Evolutionary conservation across 2,888 invertebrate genomes (phyloP).

Genomic region (Pyrochroa serraticornis): DNA sequence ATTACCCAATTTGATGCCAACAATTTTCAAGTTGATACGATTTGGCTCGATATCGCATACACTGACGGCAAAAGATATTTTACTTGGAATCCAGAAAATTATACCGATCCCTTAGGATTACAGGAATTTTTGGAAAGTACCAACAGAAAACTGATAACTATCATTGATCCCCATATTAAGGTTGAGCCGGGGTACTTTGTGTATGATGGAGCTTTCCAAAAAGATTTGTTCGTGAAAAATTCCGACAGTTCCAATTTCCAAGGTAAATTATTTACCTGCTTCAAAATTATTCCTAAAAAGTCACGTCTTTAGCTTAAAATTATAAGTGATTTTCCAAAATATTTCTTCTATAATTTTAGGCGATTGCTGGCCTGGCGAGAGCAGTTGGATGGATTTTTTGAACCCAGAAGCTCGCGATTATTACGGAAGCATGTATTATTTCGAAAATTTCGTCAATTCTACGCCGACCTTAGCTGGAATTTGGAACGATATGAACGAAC

Average conservation of each 20-base stretch:
- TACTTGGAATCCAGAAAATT: constrained; percentile 91
- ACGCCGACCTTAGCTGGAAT: constrained; percentile 83
- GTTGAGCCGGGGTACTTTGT: constrained; percentile 21
- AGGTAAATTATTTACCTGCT: too few species aligned
- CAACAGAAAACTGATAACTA: constrained; percentile 85
- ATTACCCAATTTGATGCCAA: constrained; percentile 81
- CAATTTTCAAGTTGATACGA: constrained; percentile 90
- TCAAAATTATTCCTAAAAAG: too few species aligned
- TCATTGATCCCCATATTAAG: constrained; percentile 96
- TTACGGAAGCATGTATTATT: constrained; percentile 66
- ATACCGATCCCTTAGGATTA: constrained; percentile 85
- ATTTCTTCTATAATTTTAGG: background rate
- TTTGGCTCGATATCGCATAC: constrained; percentile 98
- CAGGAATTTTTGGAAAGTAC: constrained; percentile 57
- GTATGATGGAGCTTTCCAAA: constrained; percentile 64
- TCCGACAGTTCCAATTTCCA: constrained; percentile 88
- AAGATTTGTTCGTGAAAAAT: constrained; percentile 83
- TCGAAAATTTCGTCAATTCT: constrained; percentile 65
- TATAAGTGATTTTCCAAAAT: too few species aligned
- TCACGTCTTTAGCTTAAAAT: too few species aligned
- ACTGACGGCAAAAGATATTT: constrained; percentile 93
- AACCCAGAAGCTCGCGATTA: constrained; percentile 82
- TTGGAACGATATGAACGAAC: constrained; percentile 99
- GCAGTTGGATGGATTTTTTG: constrained; percentile 18
- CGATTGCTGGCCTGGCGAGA: constrained; percentile 21